These are phyloP conservation scores for Alaudala cheleensis DNA, from an alignment of 2,113 vertebrate genomes.

Conservation along the genomic window DNA sequence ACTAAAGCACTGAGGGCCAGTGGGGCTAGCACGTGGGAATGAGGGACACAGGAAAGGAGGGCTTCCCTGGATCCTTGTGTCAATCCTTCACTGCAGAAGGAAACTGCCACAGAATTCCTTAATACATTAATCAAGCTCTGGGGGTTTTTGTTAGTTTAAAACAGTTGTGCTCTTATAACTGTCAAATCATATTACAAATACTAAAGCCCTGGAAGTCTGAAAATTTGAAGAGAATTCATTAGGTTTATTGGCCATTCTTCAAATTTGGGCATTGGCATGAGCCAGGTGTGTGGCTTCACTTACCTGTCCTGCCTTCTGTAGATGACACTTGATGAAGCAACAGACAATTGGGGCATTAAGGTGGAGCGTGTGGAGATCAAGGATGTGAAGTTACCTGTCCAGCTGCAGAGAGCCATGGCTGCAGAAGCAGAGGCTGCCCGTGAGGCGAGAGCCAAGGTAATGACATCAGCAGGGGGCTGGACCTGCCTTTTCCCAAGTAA, in stretches of 20 bases:
- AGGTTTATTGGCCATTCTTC: not conserved
- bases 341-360: conserved; percentile 95
- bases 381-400: conserved; percentile 90
- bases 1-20: not conserved
- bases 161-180: not conserved
- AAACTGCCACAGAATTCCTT: not conserved
- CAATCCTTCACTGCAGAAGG: not conserved
- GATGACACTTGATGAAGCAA: conserved; percentile 88
- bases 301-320: conserved; percentile 29
- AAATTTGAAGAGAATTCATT: not conserved
- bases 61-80: not conserved
- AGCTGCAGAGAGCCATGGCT: conserved; percentile 97
- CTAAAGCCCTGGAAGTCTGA: not conserved
- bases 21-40: not conserved
- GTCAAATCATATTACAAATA: not conserved
- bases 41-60: not conserved
- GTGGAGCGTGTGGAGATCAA: conserved; percentile 98
- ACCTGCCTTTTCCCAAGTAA: not conserved
- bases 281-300: not conserved
- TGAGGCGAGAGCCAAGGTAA: conserved; percentile 94
- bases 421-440: conserved; percentile 93
- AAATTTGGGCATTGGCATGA: not conserved
- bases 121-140: not conserved
- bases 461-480: not conserved
- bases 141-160: not conserved